Evolutionary conservation across 1,140 invertebrate species (phyloP).

Genomic region (Drosophila triauraria): DNA sequence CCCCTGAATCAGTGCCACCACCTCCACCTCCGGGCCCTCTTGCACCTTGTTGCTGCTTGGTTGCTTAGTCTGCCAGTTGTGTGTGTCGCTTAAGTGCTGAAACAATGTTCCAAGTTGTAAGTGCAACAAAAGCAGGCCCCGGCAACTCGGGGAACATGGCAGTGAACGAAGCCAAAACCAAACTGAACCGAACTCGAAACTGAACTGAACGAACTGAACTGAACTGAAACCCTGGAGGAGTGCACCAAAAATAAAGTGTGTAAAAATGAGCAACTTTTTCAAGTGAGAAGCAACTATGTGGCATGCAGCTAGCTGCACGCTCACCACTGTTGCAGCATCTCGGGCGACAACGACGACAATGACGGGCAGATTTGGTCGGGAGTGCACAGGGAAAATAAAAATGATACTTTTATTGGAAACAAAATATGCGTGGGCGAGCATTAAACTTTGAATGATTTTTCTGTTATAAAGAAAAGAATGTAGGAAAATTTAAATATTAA

Average conservation of each 20-base stretch:
- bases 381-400: constrained; percentile 1
- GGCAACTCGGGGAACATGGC: constrained; percentile 46
- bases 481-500: no score
- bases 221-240: constrained; percentile 36
- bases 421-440: no score
- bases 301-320: constrained; percentile 45
- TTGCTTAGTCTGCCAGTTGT: constrained; percentile 53
- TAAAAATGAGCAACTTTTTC: constrained; percentile 83
- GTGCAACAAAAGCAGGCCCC: constrained; percentile 63
- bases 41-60: constrained; percentile 34
- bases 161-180: constrained; percentile 43
- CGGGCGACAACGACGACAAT: constrained; percentile 51
- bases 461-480: background rate
- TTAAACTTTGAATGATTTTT: background rate
- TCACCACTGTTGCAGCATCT: constrained; percentile 21
- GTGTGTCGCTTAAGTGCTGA: constrained; percentile 83
- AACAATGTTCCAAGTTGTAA: constrained; percentile 83
- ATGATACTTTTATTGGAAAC: no score
- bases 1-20: constrained; percentile 23
- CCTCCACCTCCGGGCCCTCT: constrained; percentile 19
- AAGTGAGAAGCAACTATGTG: constrained; percentile 81
- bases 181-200: constrained; percentile 22
- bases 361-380: constrained; percentile 55
- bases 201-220: constrained; percentile 17
- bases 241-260: constrained; percentile 82